These are phyloP conservation scores for Flabesymbios commensalis DNA, from an alignment of 2,888 invertebrate species.

Conservation along the genomic window DNA sequence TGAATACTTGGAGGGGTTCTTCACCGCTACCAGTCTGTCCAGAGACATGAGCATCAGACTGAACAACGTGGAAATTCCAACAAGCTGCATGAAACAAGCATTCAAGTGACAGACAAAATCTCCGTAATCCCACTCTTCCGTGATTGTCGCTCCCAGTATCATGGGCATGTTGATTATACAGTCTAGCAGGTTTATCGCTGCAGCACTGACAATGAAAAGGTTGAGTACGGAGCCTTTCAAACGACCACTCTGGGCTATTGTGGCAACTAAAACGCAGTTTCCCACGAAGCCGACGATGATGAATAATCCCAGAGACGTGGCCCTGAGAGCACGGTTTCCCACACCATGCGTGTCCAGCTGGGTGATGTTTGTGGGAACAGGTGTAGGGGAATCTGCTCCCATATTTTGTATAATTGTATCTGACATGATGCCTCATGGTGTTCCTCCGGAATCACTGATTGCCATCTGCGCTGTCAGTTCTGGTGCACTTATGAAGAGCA, in stretches of 20 bases:
- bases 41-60: slow-evolving; percentile 40
- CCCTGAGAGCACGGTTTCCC: slow-evolving; percentile 15
- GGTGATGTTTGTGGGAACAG: too few relatives aligned
- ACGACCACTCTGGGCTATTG: slow-evolving; percentile 41
- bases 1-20: slow-evolving; percentile 37
- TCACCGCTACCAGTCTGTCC: slow-evolving; percentile 47
- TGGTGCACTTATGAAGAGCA: too few relatives aligned
- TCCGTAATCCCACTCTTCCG: slow-evolving; percentile 43
- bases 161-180: slow-evolving; percentile 49
- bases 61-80: slow-evolving; percentile 40
- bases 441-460: too few relatives aligned
- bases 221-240: slow-evolving; percentile 39
- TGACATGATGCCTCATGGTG: too few relatives aligned
- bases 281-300: slow-evolving; percentile 44
- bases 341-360: slow-evolving; percentile 3
- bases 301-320: slow-evolving; percentile 43
- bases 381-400: too few relatives aligned
- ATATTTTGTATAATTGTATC: too few relatives aligned
- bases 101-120: slow-evolving; percentile 42
- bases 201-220: slow-evolving; percentile 44
- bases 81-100: slow-evolving; percentile 43
- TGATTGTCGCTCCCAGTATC: slow-evolving; percentile 42
- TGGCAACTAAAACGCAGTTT: slow-evolving; percentile 44
- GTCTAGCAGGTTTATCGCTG: slow-evolving; percentile 45
- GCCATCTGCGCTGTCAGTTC: too few relatives aligned